phyloP scores from a whole-genome alignment of 2,113 vertebrate species.

The Prolemur simus region DNA sequence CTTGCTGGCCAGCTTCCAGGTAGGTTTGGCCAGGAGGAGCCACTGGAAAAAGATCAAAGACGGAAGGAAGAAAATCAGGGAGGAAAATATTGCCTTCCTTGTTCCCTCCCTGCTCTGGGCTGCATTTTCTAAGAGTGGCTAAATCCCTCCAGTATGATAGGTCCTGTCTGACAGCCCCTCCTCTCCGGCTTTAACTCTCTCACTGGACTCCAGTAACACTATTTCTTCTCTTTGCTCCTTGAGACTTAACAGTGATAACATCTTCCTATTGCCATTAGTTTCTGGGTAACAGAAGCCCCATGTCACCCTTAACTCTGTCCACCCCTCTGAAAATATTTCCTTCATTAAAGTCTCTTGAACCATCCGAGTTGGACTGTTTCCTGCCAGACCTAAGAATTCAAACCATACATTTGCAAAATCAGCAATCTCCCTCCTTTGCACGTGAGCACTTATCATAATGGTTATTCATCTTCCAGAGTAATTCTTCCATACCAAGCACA shows the following conservation, averaged over 20 bases:
- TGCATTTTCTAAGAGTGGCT: neutral
- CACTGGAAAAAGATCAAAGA: neutral
- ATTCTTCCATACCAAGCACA: constrained; percentile 43
- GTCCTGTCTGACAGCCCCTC: neutral
- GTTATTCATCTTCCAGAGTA: constrained; percentile 52
- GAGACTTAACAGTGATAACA: neutral
- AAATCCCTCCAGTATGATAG: neutral
- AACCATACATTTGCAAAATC: constrained; percentile 45
- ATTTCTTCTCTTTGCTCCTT: constrained; percentile 17
- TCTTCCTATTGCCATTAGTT: neutral
- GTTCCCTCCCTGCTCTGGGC: neutral
- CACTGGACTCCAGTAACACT: neutral
- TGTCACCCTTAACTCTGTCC: neutral
- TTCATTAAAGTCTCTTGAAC: neutral
- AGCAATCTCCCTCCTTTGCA: constrained; percentile 2
- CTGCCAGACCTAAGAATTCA: constrained; percentile 37
- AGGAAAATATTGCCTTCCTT: neutral
- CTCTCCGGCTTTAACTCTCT: neutral
- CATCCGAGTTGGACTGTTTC: neutral
- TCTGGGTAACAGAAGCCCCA: neutral
- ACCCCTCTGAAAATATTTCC: neutral
- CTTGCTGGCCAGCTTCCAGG: neutral
- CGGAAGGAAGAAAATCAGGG: neutral
- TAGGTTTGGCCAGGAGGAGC: neutral
- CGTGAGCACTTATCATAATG: constrained; percentile 51